Evolutionary conservation across 2,888 invertebrate species (phyloP), one percentile per base, ranked within the genome.

Genomic region (Drosophila ezoana): DNA sequence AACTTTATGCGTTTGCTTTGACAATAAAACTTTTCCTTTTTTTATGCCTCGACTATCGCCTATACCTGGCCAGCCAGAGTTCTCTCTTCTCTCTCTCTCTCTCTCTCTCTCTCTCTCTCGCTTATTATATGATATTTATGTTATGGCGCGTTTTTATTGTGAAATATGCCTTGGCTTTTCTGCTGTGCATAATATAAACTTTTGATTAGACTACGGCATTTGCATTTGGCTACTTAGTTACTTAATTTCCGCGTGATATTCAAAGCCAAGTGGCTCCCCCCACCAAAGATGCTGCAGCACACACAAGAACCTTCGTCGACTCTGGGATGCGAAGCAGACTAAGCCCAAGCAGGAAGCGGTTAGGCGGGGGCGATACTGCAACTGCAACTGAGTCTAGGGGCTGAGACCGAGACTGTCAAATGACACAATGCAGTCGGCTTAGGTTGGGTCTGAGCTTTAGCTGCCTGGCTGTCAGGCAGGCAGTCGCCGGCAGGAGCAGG

Each of bases 161-260:
- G 44, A 87, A 81, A 79, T 84, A 84, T 68, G 60, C 38, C 28
- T n/a, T 32, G 45, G 45, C 47, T 66, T 70, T 64, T 67, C 52
- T 40, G 64, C 64, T 51, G 38, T 53, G 63, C 70, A 63, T 83
- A 80, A 84, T 84, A 84, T 76, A 87, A 83, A 84, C 72, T 87
- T 83, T 83, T 84, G 87, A 83, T 84, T 87, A 47, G 63, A 68
- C 68, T 64, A 53, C 32, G 47, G 61, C 57, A 35, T 72, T 72
- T 54, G 60, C 77, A 57, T 68, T 76, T 72, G 67, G 79, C 82
- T 83, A 82, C 86, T 84, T 84, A 84, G 85, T 84, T 84, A 87
- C 80, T 84, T 87, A 84, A 87, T 84, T 87, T 84, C 87, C 87
- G 79, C 70, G 78, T 65, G 78, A 80, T 72, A 78, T 85, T 64